These are phyloP conservation scores for Epirrhoe tristata DNA, from an alignment of 2,888 invertebrate species.

Conservation along the genomic window DNA sequence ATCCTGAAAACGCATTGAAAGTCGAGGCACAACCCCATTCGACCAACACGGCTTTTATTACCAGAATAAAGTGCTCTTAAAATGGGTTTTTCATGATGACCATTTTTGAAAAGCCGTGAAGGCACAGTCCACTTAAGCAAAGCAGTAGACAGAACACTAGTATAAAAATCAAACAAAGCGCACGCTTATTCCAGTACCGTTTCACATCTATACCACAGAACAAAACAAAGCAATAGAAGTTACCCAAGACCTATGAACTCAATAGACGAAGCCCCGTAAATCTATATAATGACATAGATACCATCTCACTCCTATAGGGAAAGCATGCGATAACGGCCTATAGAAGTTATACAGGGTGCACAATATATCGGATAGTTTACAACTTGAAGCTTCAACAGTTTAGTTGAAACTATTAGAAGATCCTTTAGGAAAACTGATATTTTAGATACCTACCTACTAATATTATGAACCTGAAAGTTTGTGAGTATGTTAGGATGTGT, in stretches of 20 bases:
- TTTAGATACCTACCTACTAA: background rate
- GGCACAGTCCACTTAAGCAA: too few species aligned
- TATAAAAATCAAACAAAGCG: background rate
- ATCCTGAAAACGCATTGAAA: too few species aligned
- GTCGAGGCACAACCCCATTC: too few species aligned
- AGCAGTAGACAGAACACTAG: too few species aligned
- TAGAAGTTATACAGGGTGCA: background rate
- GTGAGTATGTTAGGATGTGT: too few species aligned
- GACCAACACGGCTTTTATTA: too few species aligned
- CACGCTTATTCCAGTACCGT: background rate
- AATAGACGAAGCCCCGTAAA: slow-evolving; percentile 36
- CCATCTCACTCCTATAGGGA: slow-evolving; percentile 36
- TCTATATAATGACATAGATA: slow-evolving; percentile 42
- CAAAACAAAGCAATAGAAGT: slow-evolving; percentile 32
- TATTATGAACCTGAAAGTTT: background rate
- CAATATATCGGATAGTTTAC: background rate
- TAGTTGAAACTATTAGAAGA: background rate
- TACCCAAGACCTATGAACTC: slow-evolving; percentile 29
- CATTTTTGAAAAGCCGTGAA: too few species aligned
- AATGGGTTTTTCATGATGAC: too few species aligned
- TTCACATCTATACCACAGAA: slow-evolving; percentile 13
- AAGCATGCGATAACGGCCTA: slow-evolving; percentile 26
- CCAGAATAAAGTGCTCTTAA: too few species aligned
- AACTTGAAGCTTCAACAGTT: background rate
- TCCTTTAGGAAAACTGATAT: background rate